Base-by-base conservation (phyloP, 2,797 vertebrate species). In the Sebastes alutus region DNA sequence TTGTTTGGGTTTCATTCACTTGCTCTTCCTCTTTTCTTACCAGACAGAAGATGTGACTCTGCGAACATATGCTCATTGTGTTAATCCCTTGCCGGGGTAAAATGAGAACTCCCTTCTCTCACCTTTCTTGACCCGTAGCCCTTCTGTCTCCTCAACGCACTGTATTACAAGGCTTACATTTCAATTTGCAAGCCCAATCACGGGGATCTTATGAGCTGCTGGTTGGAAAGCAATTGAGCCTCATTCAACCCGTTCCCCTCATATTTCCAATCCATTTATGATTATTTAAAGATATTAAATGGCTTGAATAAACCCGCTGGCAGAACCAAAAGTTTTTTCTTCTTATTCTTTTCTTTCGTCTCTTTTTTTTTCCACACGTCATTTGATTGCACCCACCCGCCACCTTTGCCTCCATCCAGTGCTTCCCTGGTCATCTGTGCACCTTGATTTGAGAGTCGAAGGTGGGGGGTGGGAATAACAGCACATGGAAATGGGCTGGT, bases 131-230 rank as follows among this genome's bases (percentile, higher is more conserved):
- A 92, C 83, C 86, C 46, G 1, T 23, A 74, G 58, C 77, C 65
- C 72, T 73, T 81, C 75, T 78, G 80, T 85, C 87, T 83, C 75
- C 75, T 87, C 86, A 87, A 65, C 74, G 63, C 74, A 78, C 80
- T 90, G 82, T 85, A 93, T 93, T 90, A 92, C 81, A 87, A 82
- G 89, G 84, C 88, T 89, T 90, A 88, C 89, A 91, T 94, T 90
- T 93, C 83, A 91, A 90, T 94, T 94, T 93, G 84, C 84, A 83
- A 84, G 82, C 73, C 84, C 88, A 94, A 94, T 95, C 94, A 94
- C 82, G 33, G 76, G 61, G 63, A 89, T 89, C 88, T 90, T 78
- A 81, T 76, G 72, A 86, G 88, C 83, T 83, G 75, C 85, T 80
- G 75, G 83, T 86, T 82, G 80, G 72, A 88, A 89, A 79, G 82